Evolutionary conservation across 2,888 invertebrate genomes (phyloP).

Genomic region (Epirrhoe tristata): DNA sequence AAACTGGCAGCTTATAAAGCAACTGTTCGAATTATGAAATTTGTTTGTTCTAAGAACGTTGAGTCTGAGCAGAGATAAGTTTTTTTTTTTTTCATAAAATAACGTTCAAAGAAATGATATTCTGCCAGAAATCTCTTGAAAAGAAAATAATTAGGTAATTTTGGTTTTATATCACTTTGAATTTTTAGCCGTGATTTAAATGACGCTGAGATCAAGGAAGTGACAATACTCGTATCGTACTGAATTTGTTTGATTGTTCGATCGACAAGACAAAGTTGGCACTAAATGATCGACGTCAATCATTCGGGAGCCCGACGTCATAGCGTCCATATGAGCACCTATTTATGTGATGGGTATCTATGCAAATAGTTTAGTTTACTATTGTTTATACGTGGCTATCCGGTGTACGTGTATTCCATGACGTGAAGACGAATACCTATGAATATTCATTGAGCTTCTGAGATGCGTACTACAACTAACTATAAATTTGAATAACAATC

Average conservation of each 20-base stretch:
- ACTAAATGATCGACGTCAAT: slow-evolving; percentile 49
- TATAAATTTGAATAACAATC: slow-evolving; percentile 3
- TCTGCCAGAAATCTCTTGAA: not conserved
- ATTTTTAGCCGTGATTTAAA: not conserved
- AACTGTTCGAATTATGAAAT: slow-evolving; percentile 16
- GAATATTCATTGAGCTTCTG: slow-evolving; percentile 35
- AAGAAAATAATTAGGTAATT: not conserved
- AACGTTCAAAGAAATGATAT: not conserved
- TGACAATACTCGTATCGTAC: slow-evolving; percentile 44
- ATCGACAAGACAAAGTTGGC: slow-evolving; percentile 49
- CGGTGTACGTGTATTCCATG: slow-evolving; percentile 44
- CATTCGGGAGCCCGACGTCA: slow-evolving; percentile 47
- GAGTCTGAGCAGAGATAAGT: too few relatives aligned
- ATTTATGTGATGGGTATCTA: slow-evolving; percentile 38
- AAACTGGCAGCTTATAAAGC: slow-evolving; percentile 30
- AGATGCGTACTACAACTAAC: slow-evolving; percentile 19
- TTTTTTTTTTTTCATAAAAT: not conserved
- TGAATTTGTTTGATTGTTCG: slow-evolving; percentile 50
- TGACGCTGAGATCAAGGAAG: slow-evolving; percentile 50
- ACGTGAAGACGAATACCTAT: slow-evolving; percentile 38
- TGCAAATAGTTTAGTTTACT: slow-evolving; percentile 42
- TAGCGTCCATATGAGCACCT: slow-evolving; percentile 27
- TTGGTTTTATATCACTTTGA: not conserved
- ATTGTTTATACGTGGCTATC: slow-evolving; percentile 45
- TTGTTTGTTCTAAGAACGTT: not conserved